Evolutionary conservation across 1,140 invertebrate genomes (phyloP).

Genomic region (Polyergus mexicanus): DNA sequence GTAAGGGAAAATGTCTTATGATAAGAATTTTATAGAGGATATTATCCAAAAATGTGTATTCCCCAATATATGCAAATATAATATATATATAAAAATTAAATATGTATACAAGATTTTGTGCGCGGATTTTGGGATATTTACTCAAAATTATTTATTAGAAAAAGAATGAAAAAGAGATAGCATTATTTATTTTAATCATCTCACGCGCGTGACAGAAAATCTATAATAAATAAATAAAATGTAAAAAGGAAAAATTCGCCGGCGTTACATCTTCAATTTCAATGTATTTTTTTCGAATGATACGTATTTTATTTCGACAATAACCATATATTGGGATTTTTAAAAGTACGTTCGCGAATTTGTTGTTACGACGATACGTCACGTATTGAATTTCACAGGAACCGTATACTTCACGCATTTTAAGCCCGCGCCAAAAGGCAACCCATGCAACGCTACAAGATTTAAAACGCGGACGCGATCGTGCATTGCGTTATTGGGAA

Average conservation of each 20-base stretch:
- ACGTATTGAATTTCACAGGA: constrained; percentile 25
- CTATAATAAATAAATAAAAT: constrained; percentile 16
- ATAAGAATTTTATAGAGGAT: background rate
- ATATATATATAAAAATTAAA: background rate
- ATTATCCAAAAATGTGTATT: background rate
- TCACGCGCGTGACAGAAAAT: background rate
- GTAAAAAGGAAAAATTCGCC: background rate
- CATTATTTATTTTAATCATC: background rate
- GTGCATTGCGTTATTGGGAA: constrained; percentile 7
- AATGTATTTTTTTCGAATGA: background rate
- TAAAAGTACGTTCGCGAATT: background rate
- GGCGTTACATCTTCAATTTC: background rate
- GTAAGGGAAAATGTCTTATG: background rate
- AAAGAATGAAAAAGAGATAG: background rate
- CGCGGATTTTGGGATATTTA: background rate
- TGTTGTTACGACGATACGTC: background rate
- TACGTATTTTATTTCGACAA: background rate
- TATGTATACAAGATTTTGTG: background rate
- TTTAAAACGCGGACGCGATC: constrained; percentile 16
- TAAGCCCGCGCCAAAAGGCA: constrained; percentile 26
- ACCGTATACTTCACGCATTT: background rate
- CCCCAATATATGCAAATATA: background rate
- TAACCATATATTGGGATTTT: background rate
- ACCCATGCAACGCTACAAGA: constrained; percentile 38
- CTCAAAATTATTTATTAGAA: background rate